Percentiles rank a stretch among this genome's conserved stretches.
phyloP scores from a whole-genome alignment of 2,113 vertebrate genomes.

The Neodon shergylaensis region DNA sequence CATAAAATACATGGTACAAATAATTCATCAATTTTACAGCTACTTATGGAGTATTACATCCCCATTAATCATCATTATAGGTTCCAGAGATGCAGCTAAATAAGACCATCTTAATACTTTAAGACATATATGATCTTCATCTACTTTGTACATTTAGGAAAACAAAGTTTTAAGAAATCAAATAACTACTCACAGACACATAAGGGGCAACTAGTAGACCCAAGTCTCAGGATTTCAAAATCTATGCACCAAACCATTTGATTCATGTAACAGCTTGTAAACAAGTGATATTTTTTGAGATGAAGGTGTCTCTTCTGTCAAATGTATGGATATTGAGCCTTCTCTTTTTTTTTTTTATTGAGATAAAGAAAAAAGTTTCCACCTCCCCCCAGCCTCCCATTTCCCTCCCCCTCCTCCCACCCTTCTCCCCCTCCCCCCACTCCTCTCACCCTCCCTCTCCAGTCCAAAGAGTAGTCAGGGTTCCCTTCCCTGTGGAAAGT shows the following conservation, averaged over 20 bases:
- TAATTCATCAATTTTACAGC: neutral
- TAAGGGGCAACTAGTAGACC: neutral
- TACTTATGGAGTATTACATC: neutral
- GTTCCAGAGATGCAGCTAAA: neutral
- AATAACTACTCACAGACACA: neutral
- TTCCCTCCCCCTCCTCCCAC: no score
- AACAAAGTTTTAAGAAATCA: slow-evolving; percentile 5
- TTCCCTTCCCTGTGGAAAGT: no score
- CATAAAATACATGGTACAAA: neutral
- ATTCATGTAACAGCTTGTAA: neutral
- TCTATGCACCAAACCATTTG: neutral
- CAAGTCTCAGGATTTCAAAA: neutral
- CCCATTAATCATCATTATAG: neutral
- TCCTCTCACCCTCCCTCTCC: no score
- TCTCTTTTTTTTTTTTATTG: no score
- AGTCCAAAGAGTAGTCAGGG: no score
- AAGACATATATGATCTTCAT: neutral
- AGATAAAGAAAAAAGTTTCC: no score
- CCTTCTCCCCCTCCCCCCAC: no score
- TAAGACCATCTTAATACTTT: neutral
- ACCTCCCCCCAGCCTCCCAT: no score
- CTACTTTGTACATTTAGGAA: neutral
- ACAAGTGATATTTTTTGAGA: neutral
- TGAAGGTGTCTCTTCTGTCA: neutral
- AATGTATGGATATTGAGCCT: neutral